These are phyloP conservation scores for Agonopterix subpropinquella DNA, from an alignment of 2,888 invertebrate species.

Conservation along the genomic window DNA sequence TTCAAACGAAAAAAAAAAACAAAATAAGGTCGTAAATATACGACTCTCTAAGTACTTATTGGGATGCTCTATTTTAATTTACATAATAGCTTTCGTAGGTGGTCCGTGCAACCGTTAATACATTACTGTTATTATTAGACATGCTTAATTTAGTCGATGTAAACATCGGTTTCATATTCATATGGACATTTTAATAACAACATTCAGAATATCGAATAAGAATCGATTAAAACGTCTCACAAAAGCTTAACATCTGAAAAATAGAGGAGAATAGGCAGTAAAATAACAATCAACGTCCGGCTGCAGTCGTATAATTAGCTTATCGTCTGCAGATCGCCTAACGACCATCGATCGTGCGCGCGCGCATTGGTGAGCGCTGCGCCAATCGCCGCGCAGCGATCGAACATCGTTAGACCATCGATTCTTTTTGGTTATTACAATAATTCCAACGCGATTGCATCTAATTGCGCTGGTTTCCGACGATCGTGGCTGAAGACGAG, in stretches of 20 bases:
- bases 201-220: conserved; percentile 31
- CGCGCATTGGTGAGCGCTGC: conserved; percentile 63
- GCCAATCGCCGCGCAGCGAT: conserved; percentile 57
- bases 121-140: conserved; percentile 28
- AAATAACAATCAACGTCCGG: conserved; percentile 52
- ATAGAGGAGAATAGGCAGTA: conserved; percentile 40
- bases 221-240: conserved; percentile 28
- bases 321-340: conserved; percentile 61
- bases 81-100: conserved; percentile 42
- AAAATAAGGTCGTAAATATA: too few species aligned
- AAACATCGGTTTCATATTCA: conserved; percentile 40
- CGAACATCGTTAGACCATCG: conserved; percentile 57
- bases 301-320: conserved; percentile 59
- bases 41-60: too few species aligned
- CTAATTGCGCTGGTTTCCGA: conserved; percentile 69
- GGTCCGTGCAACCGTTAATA: conserved; percentile 36
- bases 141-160: conserved; percentile 27
- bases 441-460: conserved; percentile 69
- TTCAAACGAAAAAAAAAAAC: too few species aligned
- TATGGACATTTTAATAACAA: conserved; percentile 47
- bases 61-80: conserved; percentile 32
- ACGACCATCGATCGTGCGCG: conserved; percentile 49
- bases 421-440: conserved; percentile 74
- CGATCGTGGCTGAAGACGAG: conserved; percentile 49
- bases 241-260: conserved; percentile 56